These are phyloP conservation scores for Sinelater perroti DNA, from an alignment of 2,888 invertebrate species.

Conservation along the genomic window DNA sequence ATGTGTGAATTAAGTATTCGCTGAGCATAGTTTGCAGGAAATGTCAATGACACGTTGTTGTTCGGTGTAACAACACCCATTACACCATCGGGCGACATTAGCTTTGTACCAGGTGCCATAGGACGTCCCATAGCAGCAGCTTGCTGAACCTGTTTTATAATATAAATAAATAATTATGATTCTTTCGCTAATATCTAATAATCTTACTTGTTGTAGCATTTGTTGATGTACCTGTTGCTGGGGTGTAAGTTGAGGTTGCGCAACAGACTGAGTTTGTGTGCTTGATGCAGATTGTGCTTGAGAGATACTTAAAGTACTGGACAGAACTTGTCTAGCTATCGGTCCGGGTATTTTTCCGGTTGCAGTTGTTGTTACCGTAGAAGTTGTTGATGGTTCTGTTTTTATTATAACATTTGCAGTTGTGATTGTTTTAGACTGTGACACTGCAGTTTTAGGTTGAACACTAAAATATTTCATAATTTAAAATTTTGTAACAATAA, in stretches of 20 bases:
- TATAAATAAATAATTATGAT: constrained; percentile 18
- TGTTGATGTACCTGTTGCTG: constrained; percentile 65
- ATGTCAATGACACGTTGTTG: constrained; percentile 67
- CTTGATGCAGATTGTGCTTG: constrained; percentile 43
- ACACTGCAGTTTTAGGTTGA: constrained; percentile 28
- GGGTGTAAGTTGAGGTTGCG: constrained; percentile 46
- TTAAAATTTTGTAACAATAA: background rate
- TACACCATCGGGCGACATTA: constrained; percentile 69
- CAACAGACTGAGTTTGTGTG: constrained; percentile 41
- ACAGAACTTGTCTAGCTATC: no score
- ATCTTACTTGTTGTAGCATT: constrained; percentile 63
- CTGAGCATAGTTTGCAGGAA: constrained; percentile 62
- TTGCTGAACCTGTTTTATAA: constrained; percentile 69
- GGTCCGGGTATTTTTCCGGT: constrained; percentile 10
- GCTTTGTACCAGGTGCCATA: constrained; percentile 65
- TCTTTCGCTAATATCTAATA: constrained; percentile 2
- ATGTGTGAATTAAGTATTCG: constrained; percentile 51
- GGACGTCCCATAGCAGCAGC: constrained; percentile 69
- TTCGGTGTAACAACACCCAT: constrained; percentile 73
- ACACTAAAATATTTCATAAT: constrained; percentile 5
- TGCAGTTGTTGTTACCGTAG: constrained; percentile 2
- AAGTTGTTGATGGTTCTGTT: constrained; percentile 25
- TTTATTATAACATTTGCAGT: constrained; percentile 40
- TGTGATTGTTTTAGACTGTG: constrained; percentile 37
- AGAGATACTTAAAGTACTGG: constrained; percentile 53